Evolutionary conservation across 2,113 vertebrate genomes (phyloP).

Genomic region (Anser cygnoides): DNA sequence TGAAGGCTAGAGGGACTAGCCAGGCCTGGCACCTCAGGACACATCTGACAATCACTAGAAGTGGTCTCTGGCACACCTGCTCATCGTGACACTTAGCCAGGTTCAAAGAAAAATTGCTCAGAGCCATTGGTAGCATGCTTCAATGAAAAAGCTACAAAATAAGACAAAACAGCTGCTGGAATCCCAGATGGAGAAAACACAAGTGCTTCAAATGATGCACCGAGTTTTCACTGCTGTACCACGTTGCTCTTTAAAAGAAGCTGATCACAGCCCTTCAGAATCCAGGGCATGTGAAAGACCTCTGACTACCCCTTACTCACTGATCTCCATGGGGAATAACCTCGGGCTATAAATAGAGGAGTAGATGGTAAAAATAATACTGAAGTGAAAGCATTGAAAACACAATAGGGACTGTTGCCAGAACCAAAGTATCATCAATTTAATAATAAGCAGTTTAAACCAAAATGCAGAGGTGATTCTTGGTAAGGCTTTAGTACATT

Average conservation of each 20-base stretch:
- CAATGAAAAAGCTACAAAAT: not conserved
- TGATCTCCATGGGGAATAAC: not conserved
- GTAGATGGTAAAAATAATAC: not conserved
- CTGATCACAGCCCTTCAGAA: not conserved
- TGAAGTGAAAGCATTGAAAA: not conserved
- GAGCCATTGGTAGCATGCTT: not conserved
- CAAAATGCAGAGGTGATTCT: not conserved
- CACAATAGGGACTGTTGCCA: not conserved
- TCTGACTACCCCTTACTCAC: not conserved
- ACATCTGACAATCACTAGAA: not conserved
- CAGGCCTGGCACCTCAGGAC: not conserved
- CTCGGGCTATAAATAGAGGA: not conserved
- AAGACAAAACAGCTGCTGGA: not conserved
- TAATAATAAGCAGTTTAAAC: not conserved
- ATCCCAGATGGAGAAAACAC: not conserved
- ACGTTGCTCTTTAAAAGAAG: not conserved
- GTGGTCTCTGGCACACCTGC: not conserved
- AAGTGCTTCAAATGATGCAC: not conserved
- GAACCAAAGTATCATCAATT: not conserved
- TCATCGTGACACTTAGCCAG: not conserved
- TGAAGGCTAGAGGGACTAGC: not conserved
- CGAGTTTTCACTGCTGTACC: not conserved
- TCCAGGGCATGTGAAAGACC: not conserved
- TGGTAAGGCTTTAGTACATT: not conserved
- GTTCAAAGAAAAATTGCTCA: not conserved